Percentiles rank a stretch among this genome's conserved stretches.
phyloP scores from a whole-genome alignment of 1,140 invertebrate genomes.

The Phenacoccus solenopsis region DNA sequence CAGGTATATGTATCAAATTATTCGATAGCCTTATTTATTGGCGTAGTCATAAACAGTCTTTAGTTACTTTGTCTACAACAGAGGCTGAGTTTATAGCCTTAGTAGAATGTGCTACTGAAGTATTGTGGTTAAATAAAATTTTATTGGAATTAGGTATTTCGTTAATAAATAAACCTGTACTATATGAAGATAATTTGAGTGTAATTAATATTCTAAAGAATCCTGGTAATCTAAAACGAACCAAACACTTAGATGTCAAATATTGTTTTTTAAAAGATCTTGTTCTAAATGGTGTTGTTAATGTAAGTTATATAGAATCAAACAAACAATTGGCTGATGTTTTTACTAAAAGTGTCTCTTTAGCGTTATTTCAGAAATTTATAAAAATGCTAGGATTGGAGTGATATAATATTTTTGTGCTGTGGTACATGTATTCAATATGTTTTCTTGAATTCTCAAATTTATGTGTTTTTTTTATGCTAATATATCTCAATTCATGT shows the following conservation, averaged over 20 bases:
- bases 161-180: neutral
- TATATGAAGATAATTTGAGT: neutral
- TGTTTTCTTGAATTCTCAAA: no score
- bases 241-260: neutral
- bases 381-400: no score
- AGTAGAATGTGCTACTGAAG: neutral
- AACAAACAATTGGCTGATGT: neutral
- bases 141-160: neutral
- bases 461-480: no score
- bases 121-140: neutral
- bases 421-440: no score
- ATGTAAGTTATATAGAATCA: neutral
- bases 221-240: no score
- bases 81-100: neutral
- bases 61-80: neutral
- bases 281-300: neutral
- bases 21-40: neutral
- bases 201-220: neutral
- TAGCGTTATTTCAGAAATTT: neutral
- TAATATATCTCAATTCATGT: no score
- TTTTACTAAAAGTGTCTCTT: neutral
- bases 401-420: no score
- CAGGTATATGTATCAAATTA: neutral
- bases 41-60: neutral
- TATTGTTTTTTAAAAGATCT: neutral